phyloP scores from a whole-genome alignment of 2,113 vertebrate genomes.

The Camelus dromedarius region DNA sequence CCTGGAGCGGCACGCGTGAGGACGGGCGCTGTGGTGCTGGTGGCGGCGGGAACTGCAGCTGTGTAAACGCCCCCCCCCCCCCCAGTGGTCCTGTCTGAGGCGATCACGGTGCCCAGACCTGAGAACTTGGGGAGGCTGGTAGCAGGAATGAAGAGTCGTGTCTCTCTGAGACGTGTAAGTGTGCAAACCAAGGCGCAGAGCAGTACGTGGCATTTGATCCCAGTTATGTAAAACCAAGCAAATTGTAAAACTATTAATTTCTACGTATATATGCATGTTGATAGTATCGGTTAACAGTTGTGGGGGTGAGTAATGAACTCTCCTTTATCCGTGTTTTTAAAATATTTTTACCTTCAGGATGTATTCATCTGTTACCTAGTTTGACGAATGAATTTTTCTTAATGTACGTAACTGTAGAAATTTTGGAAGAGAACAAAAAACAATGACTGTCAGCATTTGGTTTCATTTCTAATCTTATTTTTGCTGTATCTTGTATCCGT shows the following conservation, averaged over 20 bases:
- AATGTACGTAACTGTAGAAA: not conserved
- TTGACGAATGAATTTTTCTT: not conserved
- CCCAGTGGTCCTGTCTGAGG: not conserved
- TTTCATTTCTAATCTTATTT: not conserved
- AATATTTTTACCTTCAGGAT: not conserved
- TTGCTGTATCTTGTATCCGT: not conserved
- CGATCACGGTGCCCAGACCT: too few species aligned
- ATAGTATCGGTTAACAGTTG: not conserved
- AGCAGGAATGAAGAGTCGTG: not conserved
- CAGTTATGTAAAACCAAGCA: not conserved
- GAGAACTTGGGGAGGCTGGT: not conserved
- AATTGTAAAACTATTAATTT: not conserved
- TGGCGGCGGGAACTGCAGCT: not conserved
- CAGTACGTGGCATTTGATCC: not conserved
- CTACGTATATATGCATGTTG: not conserved
- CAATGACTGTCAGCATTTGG: not conserved
- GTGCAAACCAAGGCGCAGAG: not conserved
- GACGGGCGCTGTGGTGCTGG: accelerated
- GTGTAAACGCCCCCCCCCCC: too few species aligned
- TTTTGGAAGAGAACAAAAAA: not conserved
- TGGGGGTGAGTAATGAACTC: not conserved
- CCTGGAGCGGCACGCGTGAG: not conserved
- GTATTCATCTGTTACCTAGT: not conserved
- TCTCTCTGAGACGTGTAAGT: not conserved
- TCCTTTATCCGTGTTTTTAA: not conserved